phyloP scores from a whole-genome alignment of 1,140 invertebrate genomes.

The Cotesia vestalis region DNA sequence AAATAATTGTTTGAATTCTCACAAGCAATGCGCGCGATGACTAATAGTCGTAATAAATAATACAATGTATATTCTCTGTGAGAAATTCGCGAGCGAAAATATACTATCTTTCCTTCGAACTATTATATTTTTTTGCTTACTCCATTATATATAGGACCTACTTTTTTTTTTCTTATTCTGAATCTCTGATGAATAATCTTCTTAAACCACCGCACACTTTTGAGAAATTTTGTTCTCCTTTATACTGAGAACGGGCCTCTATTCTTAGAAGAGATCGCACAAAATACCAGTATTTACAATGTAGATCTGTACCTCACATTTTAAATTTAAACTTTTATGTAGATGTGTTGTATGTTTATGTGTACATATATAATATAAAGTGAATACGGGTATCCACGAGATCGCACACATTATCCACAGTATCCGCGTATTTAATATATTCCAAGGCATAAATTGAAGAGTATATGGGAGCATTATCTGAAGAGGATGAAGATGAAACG shows the following conservation, averaged over 20 bases:
- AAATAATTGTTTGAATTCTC: no score
- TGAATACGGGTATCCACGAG: slow-evolving; percentile 27
- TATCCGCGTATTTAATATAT: slow-evolving; percentile 59
- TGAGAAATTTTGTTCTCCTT: slow-evolving; percentile 8
- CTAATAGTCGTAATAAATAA: no score
- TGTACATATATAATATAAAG: slow-evolving; percentile 15
- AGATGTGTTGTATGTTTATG: slow-evolving; percentile 34
- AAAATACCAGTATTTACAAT: slow-evolving; percentile 60
- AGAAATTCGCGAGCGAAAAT: no score
- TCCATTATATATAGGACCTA: no score
- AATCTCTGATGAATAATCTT: no score
- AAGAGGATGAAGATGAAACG: slow-evolving; percentile 48
- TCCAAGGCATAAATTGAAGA: slow-evolving; percentile 62
- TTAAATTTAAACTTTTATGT: slow-evolving; percentile 59
- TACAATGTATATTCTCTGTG: no score
- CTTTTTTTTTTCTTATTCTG: no score
- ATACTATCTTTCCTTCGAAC: no score
- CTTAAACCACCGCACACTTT: no score
- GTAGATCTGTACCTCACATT: slow-evolving; percentile 53
- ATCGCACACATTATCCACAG: slow-evolving; percentile 44
- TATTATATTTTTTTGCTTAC: no score
- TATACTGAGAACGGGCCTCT: slow-evolving; percentile 38
- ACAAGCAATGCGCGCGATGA: no score
- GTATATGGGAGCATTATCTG: slow-evolving; percentile 58
- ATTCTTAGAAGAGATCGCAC: slow-evolving; percentile 56